Evolutionary conservation across 1,140 invertebrate species (phyloP).

Genomic region (Drosophila insularis): DNA sequence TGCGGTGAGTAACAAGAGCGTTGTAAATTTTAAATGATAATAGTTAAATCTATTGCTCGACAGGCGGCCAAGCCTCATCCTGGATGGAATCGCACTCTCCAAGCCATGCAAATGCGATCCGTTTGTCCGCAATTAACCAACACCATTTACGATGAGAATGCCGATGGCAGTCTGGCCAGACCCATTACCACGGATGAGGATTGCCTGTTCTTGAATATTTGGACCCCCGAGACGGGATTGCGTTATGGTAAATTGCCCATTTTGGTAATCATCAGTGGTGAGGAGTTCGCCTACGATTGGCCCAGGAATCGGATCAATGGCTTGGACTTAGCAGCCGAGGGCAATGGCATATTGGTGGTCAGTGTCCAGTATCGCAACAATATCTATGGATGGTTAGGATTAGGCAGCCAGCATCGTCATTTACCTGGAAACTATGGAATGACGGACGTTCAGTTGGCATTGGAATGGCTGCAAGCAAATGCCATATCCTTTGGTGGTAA

Average conservation of each 20-base stretch:
- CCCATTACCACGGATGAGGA: conserved; percentile 82
- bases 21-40: not conserved
- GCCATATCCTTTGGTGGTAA: conserved; percentile 89
- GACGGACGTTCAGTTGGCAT: conserved; percentile 88
- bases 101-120: conserved; percentile 83
- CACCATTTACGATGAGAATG: conserved; percentile 74
- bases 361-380: conserved; percentile 86
- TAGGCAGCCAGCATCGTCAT: conserved; percentile 83
- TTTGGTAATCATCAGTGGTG: conserved; percentile 85
- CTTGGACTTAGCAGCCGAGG: conserved; percentile 87
- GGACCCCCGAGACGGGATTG: conserved; percentile 85
- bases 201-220: conserved; percentile 84
- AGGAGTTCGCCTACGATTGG: conserved; percentile 83
- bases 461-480: conserved; percentile 89
- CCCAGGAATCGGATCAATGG: conserved; percentile 84
- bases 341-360: conserved; percentile 84
- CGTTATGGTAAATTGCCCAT: conserved; percentile 84
- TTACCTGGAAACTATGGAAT: conserved; percentile 88
- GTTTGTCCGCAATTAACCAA: conserved; percentile 83
- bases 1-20: conserved; percentile 68
- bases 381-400: conserved; percentile 88
- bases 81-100: conserved; percentile 83
- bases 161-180: conserved; percentile 49
- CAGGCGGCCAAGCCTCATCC: conserved; percentile 83
- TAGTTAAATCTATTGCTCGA: too few relatives aligned